phyloP scores from a whole-genome alignment of 2,113 vertebrate species.

The Atractosteus spatula region DNA sequence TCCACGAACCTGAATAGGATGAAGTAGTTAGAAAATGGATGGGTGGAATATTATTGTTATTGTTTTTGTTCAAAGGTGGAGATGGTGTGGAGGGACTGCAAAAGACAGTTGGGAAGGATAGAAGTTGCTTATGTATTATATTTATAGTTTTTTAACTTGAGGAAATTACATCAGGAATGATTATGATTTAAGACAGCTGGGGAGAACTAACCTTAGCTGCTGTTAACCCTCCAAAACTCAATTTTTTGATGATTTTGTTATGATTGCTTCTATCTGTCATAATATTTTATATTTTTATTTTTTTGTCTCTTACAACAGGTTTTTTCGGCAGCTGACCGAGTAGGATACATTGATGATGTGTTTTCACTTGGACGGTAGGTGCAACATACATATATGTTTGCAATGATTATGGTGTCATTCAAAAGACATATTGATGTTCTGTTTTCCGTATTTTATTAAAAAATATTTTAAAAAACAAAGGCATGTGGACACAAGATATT shows the following conservation, averaged over 20 bases:
- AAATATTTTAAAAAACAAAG: too few relatives aligned
- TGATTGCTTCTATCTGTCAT: background rate
- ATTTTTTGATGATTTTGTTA: background rate
- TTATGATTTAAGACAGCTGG: too few relatives aligned
- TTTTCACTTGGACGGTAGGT: conserved; percentile 83
- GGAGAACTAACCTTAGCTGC: too few relatives aligned
- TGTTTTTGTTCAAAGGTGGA: background rate
- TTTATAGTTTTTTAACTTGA: too few relatives aligned
- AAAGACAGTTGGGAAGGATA: too few relatives aligned
- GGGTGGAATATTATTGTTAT: background rate
- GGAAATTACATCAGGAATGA: too few relatives aligned
- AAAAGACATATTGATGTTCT: background rate
- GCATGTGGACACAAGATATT: too few relatives aligned
- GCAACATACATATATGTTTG: background rate
- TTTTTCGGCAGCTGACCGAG: conserved; percentile 68
- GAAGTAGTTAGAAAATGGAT: too few relatives aligned
- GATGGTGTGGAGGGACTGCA: too few relatives aligned
- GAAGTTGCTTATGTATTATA: too few relatives aligned
- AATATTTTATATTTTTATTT: background rate
- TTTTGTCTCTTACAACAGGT: conserved; percentile 37
- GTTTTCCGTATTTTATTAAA: too few relatives aligned
- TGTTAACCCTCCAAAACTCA: background rate
- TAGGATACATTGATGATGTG: conserved; percentile 71
- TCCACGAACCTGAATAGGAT: too few relatives aligned
- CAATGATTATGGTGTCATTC: background rate